phyloP scores from a whole-genome alignment of 2,113 vertebrate genomes.

The Vombatus ursinus region DNA sequence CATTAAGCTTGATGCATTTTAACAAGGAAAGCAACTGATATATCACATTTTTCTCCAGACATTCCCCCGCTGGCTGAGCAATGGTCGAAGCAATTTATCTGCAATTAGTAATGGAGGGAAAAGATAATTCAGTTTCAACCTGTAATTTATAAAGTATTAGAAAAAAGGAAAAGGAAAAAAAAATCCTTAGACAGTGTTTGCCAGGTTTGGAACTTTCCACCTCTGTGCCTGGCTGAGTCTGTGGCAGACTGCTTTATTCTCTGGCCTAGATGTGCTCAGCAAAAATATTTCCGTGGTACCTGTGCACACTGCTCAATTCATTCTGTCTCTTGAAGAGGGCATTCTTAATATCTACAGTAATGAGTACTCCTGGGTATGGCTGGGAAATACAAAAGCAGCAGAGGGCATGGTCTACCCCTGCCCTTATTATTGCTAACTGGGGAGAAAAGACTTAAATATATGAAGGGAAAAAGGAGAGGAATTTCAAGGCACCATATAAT shows the following conservation, averaged over 20 bases:
- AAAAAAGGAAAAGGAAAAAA: background rate
- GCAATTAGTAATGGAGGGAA: conserved; percentile 44
- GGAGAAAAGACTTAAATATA: background rate
- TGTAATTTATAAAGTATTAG: conserved; percentile 62
- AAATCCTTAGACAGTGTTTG: conserved; percentile 2
- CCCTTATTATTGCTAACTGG: background rate
- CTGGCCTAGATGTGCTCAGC: conserved; percentile 28
- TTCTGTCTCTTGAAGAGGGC: background rate
- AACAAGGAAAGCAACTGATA: conserved; percentile 10
- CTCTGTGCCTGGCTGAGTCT: conserved; percentile 29
- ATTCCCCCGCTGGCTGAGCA: conserved; percentile 54
- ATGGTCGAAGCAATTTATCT: conserved; percentile 54
- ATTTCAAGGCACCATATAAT: background rate
- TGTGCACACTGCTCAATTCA: background rate
- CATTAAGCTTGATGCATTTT: conserved; percentile 44
- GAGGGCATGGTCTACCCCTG: background rate
- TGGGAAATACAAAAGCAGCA: background rate
- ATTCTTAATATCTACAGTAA: background rate
- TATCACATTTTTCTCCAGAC: background rate
- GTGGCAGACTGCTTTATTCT: conserved; percentile 49
- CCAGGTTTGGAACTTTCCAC: conserved; percentile 55
- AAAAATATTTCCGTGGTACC: background rate
- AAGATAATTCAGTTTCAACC: conserved; percentile 54
- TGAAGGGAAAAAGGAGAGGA: background rate
- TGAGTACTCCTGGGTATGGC: background rate